Conservation (phyloP, 2,888 invertebrate species). For the Molorchus minor region DNA sequence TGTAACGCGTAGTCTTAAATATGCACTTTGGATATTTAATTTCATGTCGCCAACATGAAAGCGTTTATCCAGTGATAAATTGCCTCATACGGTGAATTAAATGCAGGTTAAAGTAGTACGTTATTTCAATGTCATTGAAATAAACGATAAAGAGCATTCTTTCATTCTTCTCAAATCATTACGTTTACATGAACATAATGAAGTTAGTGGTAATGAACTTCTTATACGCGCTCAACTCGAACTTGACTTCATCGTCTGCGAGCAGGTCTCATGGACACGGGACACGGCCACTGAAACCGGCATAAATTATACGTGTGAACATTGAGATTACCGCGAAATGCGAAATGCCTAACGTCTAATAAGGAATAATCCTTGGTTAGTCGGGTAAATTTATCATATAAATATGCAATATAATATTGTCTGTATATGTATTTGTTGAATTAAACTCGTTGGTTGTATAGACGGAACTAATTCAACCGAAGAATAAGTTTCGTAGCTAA, state of each 20-base stretch:
- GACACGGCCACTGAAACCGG: no score
- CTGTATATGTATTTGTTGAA: no score
- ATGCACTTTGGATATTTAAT: no score
- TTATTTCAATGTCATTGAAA: conserved; percentile 18
- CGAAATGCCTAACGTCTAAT: no score
- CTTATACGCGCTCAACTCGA: conserved; percentile 40
- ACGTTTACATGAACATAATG: conserved; percentile 43
- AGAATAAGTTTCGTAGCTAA: no score
- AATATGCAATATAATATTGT: no score
- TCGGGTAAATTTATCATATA: no score
- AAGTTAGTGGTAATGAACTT: conserved; percentile 51
- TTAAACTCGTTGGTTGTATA: no score
- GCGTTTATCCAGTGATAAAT: background rate
- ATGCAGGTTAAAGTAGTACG: conserved; percentile 18
- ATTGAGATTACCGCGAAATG: conserved; percentile 7
- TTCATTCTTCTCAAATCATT: conserved; percentile 34
- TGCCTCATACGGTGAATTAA: background rate
- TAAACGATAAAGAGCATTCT: conserved; percentile 20
- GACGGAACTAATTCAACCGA: no score
- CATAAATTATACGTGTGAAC: conserved; percentile 14
- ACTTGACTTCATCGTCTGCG: conserved; percentile 30
- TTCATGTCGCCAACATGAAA: background rate
- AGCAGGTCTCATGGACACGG: conserved; percentile 9
- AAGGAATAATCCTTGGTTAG: no score
- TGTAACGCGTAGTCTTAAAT: no score